Evolutionary conservation across 1,140 invertebrate species (phyloP).

Genomic region (Anoplolepis gracilipes): DNA sequence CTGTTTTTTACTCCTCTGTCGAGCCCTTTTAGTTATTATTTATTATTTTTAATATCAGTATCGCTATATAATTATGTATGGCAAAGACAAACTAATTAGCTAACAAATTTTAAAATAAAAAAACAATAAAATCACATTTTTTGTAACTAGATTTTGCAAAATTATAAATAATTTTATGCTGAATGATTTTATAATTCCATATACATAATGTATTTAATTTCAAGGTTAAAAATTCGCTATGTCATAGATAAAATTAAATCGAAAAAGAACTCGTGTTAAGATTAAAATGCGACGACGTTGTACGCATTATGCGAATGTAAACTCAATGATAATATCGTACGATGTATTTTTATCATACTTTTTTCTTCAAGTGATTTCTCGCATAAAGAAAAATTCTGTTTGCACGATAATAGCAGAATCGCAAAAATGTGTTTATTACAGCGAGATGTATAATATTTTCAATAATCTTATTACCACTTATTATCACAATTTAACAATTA

Average conservation of each 20-base stretch:
- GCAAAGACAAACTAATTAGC: too few relatives aligned
- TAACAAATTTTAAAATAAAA: too few relatives aligned
- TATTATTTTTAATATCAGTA: too few relatives aligned
- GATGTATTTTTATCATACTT: constrained; percentile 26
- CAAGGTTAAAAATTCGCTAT: not conserved
- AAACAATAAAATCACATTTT: too few relatives aligned
- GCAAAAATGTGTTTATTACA: not conserved
- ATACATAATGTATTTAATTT: not conserved
- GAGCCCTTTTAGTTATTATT: too few relatives aligned
- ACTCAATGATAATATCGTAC: constrained; percentile 20
- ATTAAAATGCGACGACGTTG: constrained; percentile 7
- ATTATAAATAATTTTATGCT: too few relatives aligned
- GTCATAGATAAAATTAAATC: constrained; percentile 30
- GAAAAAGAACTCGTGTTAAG: not conserved
- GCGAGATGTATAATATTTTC: not conserved
- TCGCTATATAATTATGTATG: too few relatives aligned
- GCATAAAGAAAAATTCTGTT: not conserved
- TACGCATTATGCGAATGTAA: constrained; percentile 7
- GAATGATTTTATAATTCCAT: not conserved
- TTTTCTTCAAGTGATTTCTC: not conserved
- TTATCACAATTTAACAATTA: not conserved
- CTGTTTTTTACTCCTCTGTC: too few relatives aligned
- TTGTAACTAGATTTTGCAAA: too few relatives aligned
- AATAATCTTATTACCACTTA: not conserved
- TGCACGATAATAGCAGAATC: not conserved